A percentile compares a stretch with the other conserved stretches of the same genome.
Evolutionary conservation across 2,797 vertebrate species (phyloP).

Genomic region (Tarsius wallacei): DNA sequence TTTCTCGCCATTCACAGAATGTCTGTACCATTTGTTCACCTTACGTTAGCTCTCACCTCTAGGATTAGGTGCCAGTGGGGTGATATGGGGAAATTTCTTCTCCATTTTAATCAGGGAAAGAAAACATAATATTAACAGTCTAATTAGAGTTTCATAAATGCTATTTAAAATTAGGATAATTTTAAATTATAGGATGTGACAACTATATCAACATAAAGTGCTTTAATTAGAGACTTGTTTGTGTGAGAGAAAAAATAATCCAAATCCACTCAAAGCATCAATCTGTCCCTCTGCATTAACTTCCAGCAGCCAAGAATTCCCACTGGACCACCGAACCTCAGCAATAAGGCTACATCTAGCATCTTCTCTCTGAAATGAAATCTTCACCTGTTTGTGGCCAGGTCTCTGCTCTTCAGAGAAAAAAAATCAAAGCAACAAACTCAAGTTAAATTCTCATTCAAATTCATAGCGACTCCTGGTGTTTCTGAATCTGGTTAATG

Average conservation of each 20-base stretch:
- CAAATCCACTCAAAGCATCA: slow-evolving; percentile 41
- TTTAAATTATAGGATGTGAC: slow-evolving; percentile 81
- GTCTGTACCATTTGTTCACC: not conserved
- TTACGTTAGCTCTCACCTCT: not conserved
- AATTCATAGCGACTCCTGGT: slow-evolving; percentile 53
- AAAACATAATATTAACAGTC: slow-evolving; percentile 74
- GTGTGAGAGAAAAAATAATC: not conserved
- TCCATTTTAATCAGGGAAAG: slow-evolving; percentile 78
- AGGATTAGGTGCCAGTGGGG: not conserved
- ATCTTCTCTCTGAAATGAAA: slow-evolving; percentile 45
- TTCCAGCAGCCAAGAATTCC: not conserved
- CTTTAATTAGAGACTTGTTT: slow-evolving; percentile 71
- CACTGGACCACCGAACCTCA: slow-evolving; percentile 21
- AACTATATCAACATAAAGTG: slow-evolving; percentile 71
- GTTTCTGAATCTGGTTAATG: slow-evolving; percentile 76
- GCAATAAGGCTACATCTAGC: slow-evolving; percentile 12
- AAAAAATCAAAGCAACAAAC: slow-evolving; percentile 10
- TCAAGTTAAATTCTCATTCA: slow-evolving; percentile 73
- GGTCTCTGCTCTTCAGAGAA: slow-evolving; percentile 50
- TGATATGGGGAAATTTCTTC: not conserved
- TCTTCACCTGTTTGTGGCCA: slow-evolving; percentile 36
- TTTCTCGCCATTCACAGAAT: not conserved
- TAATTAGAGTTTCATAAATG: slow-evolving; percentile 78
- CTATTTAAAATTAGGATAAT: slow-evolving; percentile 79
- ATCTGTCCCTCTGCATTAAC: slow-evolving; percentile 78